Evolutionary conservation across 2,797 vertebrate genomes (phyloP).

Genomic region (Pachyuromys duprasi): DNA sequence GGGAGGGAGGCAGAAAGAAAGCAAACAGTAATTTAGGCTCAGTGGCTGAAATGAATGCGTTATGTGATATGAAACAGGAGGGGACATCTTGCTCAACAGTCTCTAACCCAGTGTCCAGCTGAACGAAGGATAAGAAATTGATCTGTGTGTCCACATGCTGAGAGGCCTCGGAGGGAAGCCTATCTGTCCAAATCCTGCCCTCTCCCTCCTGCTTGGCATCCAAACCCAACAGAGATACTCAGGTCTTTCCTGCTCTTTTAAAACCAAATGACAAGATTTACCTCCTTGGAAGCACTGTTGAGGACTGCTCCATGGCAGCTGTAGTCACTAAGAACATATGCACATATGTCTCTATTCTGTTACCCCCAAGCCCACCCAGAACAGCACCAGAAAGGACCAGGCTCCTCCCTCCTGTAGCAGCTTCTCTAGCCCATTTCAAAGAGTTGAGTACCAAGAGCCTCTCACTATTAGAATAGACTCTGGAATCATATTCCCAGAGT

Average conservation of each 20-base stretch:
- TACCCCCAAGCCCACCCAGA: background rate
- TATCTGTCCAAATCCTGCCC: constrained; percentile 82
- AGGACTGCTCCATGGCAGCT: constrained; percentile 35
- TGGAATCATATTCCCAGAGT: constrained; percentile 42
- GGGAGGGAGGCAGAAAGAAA: constrained; percentile 83
- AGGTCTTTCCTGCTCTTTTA: constrained; percentile 63
- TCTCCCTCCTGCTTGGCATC: constrained; percentile 78
- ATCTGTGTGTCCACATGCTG: constrained; percentile 87
- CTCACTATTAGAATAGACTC: background rate
- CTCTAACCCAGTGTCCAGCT: constrained; percentile 90
- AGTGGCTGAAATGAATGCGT: constrained; percentile 88
- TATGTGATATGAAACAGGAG: constrained; percentile 89
- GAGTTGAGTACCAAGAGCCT: background rate
- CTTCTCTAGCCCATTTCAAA: background rate
- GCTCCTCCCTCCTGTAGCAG: background rate
- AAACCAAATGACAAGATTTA: constrained; percentile 78
- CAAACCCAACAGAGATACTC: constrained; percentile 77
- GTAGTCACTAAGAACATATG: background rate
- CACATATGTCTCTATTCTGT: constrained; percentile 31
- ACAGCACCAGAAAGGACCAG: background rate
- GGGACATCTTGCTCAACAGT: constrained; percentile 87
- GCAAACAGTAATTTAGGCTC: constrained; percentile 88
- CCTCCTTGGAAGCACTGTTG: constrained; percentile 63
- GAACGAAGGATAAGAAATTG: constrained; percentile 90
- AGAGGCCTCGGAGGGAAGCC: constrained; percentile 87